A percentile compares a stretch with the other conserved stretches of the same genome.
Evolutionary conservation across 1,140 invertebrate species (phyloP).

Genomic region (Drosophila miranda): DNA sequence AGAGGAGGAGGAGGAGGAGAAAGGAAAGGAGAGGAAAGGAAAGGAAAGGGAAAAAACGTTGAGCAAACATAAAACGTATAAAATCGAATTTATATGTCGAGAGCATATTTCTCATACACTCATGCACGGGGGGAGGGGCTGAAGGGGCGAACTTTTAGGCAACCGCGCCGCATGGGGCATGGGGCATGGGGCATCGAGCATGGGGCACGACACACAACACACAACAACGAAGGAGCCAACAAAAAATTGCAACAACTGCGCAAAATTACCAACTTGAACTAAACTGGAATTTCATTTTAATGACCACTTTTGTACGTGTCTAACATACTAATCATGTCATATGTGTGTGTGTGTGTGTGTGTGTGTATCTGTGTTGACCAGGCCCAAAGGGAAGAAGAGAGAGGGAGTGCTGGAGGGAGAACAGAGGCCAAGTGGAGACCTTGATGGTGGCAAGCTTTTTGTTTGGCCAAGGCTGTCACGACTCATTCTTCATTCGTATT

Average conservation of each 20-base stretch:
- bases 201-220: conserved; percentile 20
- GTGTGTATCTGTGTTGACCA: conserved; percentile 35
- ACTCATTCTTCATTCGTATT: conserved; percentile 4
- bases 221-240: conserved; percentile 32
- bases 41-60: conserved; percentile 34
- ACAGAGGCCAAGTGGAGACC: not conserved
- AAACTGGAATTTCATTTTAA: conserved; percentile 81
- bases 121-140: conserved; percentile 21
- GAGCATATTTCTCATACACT: conserved; percentile 71
- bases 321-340: conserved; percentile 81
- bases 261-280: conserved; percentile 80
- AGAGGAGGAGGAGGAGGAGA: conserved; percentile 10
- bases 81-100: conserved; percentile 79
- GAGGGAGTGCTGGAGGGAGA: conserved; percentile 1
- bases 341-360: conserved; percentile 29
- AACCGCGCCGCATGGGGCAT: too few species aligned
- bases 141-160: too few species aligned
- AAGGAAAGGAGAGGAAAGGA: conserved; percentile 8
- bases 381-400: not conserved
- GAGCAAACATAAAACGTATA: conserved; percentile 77
- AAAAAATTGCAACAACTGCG: conserved; percentile 79
- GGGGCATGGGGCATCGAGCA: too few species aligned
- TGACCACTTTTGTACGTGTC: conserved; percentile 82
- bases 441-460: conserved; percentile 47
- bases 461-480: conserved; percentile 66